Evolutionary conservation across 2,797 vertebrate species (phyloP), one percentile per base, ranked within the genome.

Genomic region (Numenius phaeopus): DNA sequence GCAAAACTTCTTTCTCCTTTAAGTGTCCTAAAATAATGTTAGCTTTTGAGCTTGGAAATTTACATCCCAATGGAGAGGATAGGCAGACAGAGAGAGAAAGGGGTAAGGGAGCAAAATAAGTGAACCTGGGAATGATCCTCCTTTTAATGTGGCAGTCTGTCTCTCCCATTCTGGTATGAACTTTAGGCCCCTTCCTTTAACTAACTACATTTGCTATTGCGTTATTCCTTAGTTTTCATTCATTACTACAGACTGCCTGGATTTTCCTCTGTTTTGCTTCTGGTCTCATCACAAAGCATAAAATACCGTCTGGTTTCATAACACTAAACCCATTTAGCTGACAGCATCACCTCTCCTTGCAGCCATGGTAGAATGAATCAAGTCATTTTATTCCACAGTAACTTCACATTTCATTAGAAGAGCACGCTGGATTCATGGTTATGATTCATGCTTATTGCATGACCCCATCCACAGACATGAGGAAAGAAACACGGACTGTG

Each of bases 401-500:
- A 77, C 71, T 55, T 9, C 61, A 34, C 0, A 0, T 37, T 67
- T 75, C 37, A 34, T 44, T 44, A 72, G 62, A 82, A n/a, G 32
- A 69, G 47, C 32, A n/a, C n/a, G n/a, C n/a, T n/a, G n/a, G n/a
- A n/a, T n/a, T n/a, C n/a, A n/a, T n/a, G n/a, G n/a, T n/a, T n/a
- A n/a, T n/a, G n/a, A 54, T 66, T 91, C 54, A 7, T 24, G 16
- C 37, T 81, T 44, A 26, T 21, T 32, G 39, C 17, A 19, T 11
- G 20, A 66, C 4, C 24, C 54, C 17, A 8, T 27, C 4, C 1
- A 8, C 44, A 47, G 57, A 23, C 16, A 5, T 0, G 6, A 83
- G 49, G 80, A 69, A 46, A 50, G 61, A 65, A 39, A 34, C 19
- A 34, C 0, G 1, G 55, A 8, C 34, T 42, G 12, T 14, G 14